A percentile compares a stretch with the other conserved stretches of the same genome.
Evolutionary conservation across 2,888 invertebrate genomes (phyloP).

Genomic region (Ennomos fuscantarius): DNA sequence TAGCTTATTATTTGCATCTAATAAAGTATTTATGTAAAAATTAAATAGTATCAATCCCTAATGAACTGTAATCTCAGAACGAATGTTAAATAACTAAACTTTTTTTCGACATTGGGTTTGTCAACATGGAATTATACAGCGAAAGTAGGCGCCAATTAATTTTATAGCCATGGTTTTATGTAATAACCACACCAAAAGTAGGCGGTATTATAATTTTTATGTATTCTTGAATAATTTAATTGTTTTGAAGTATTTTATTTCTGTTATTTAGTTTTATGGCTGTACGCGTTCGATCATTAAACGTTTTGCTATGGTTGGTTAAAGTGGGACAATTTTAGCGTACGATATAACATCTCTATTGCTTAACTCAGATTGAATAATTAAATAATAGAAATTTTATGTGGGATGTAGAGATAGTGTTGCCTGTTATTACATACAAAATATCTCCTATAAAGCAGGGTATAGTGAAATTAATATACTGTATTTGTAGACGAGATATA

Average conservation of each 20-base stretch:
- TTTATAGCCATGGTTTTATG: slow-evolving; percentile 20
- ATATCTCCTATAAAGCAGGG: too few species aligned
- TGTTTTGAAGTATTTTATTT: slow-evolving; percentile 19
- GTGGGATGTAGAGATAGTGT: too few species aligned
- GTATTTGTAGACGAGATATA: too few species aligned
- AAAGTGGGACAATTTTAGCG: slow-evolving; percentile 8
- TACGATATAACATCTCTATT: slow-evolving; percentile 5
- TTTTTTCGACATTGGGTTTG: slow-evolving; percentile 3
- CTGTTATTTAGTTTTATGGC: slow-evolving; percentile 16
- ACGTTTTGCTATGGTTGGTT: slow-evolving; percentile 14
- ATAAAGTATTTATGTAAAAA: too few species aligned
- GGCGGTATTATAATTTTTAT: slow-evolving; percentile 22
- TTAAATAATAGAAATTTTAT: too few species aligned
- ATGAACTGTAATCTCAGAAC: too few species aligned
- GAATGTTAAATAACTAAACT: too few species aligned
- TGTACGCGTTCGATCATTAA: slow-evolving; percentile 5
- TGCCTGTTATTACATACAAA: too few species aligned
- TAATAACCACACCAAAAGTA: slow-evolving; percentile 14
- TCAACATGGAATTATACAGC: slow-evolving; percentile 17
- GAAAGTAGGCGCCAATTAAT: slow-evolving; percentile 16
- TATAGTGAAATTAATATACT: too few species aligned
- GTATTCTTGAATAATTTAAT: slow-evolving; percentile 27
- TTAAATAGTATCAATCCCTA: too few species aligned
- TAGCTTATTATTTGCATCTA: too few species aligned
- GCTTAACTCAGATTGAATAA: slow-evolving; percentile 1